phyloP scores from a whole-genome alignment of 2,888 invertebrate species.

The Dromius quadrimaculatus region DNA sequence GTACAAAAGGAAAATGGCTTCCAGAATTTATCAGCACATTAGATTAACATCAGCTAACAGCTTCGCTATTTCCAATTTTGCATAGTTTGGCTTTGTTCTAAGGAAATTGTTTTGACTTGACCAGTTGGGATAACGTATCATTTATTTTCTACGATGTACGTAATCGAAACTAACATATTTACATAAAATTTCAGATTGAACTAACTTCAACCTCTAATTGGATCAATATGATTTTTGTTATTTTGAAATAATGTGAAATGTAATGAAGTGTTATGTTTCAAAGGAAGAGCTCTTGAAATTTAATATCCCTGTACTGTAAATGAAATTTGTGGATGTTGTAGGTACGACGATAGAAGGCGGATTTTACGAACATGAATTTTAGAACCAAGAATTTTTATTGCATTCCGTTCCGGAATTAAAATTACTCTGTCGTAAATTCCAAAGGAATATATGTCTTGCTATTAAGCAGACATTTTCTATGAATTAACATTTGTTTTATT shows the following conservation, averaged over 20 bases:
- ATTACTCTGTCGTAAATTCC: slow-evolving; percentile 1
- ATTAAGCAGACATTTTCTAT: background rate
- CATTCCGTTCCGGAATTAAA: slow-evolving; percentile 8
- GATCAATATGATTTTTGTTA: no score
- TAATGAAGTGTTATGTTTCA: slow-evolving; percentile 31
- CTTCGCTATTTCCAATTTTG: slow-evolving; percentile 4
- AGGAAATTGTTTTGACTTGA: slow-evolving; percentile 26
- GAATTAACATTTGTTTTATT: background rate
- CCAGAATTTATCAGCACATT: slow-evolving; percentile 29
- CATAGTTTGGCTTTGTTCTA: slow-evolving; percentile 17
- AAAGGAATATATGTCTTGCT: background rate
- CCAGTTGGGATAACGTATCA: no score
- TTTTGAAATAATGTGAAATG: no score
- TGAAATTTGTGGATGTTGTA: slow-evolving; percentile 13
- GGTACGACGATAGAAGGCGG: background rate
- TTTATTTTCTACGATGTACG: no score
- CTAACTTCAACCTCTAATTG: no score
- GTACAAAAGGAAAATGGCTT: slow-evolving; percentile 32
- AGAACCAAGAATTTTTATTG: slow-evolving; percentile 23
- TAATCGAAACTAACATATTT: no score
- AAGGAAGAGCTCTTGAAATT: slow-evolving; percentile 15
- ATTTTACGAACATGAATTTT: slow-evolving; percentile 9
- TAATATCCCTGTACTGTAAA: slow-evolving; percentile 19
- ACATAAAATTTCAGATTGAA: no score
- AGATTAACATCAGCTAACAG: slow-evolving; percentile 30